Percentiles rank a stretch among this genome's conserved stretches.
These are phyloP conservation scores for Ophonus ardosiacus DNA, from an alignment of 2,888 invertebrate species.

Conservation along the genomic window DNA sequence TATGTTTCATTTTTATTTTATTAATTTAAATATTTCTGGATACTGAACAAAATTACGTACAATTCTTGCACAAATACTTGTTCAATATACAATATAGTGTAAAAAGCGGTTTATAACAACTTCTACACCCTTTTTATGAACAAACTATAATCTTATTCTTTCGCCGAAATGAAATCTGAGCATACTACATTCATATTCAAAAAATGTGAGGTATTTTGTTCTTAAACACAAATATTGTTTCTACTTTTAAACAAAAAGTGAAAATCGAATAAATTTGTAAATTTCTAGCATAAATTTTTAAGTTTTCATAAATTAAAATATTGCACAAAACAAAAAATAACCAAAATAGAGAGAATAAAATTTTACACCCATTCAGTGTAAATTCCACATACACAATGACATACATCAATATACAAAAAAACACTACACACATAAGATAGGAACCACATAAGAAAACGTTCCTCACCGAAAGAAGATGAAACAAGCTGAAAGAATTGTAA, in stretches of 20 bases:
- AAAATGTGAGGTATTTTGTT: neutral
- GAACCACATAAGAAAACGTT: constrained; percentile 57
- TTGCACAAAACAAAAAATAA: neutral
- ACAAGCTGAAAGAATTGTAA: constrained; percentile 44
- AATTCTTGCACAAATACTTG: too few relatives aligned
- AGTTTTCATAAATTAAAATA: neutral
- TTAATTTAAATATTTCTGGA: too few relatives aligned
- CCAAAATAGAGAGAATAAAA: neutral
- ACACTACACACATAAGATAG: constrained; percentile 58
- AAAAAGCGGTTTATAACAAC: too few relatives aligned
- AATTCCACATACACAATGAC: constrained; percentile 56
- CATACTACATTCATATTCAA: neutral
- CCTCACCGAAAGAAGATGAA: constrained; percentile 44
- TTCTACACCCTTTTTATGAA: too few relatives aligned
- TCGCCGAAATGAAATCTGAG: neutral
- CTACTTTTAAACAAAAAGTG: neutral
- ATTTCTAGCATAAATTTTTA: neutral
- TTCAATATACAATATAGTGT: too few relatives aligned
- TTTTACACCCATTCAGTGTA: constrained; percentile 55
- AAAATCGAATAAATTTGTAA: neutral
- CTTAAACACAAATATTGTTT: neutral
- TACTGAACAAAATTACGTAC: too few relatives aligned
- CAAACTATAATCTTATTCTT: neutral
- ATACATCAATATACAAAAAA: constrained; percentile 64
- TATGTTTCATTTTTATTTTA: too few relatives aligned